Conservation (phyloP, 2,113 vertebrate species). For the Prunella fulvescens region DNA sequence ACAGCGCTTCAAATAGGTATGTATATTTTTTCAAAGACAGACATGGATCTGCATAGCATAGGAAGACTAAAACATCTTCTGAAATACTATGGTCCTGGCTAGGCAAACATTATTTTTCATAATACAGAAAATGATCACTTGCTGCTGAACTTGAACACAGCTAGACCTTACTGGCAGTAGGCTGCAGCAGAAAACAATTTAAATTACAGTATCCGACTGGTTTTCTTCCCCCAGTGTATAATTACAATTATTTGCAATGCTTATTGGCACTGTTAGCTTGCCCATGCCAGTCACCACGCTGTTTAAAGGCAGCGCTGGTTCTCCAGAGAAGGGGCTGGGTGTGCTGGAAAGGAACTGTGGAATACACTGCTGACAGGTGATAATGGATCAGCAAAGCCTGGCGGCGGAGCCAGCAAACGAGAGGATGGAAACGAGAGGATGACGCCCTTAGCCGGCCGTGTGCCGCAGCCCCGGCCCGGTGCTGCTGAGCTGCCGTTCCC, state of each 20-base stretch:
- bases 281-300: not conserved
- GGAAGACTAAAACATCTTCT: not conserved
- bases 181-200: not conserved
- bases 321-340: not conserved
- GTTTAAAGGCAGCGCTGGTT: not conserved
- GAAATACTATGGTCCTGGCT: not conserved
- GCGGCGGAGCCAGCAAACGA: rapidly evolving
- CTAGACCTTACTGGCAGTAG: not conserved
- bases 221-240: not conserved
- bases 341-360: not conserved
- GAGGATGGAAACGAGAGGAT: not conserved
- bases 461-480: not conserved
- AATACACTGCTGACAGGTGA: not conserved
- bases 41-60: not conserved
- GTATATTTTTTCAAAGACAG: not conserved
- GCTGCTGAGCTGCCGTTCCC: not conserved
- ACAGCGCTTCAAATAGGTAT: not conserved
- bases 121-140: not conserved
- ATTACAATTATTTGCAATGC: not conserved
- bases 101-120: not conserved
- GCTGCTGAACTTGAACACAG: not conserved
- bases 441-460: rapidly evolving
- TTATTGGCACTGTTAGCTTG: not conserved
- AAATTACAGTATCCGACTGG: not conserved
- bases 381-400: not conserved